Evolutionary conservation across 2,113 vertebrate species (phyloP), one percentile per base, ranked within the genome.

Genomic region (Bettongia penicillata): DNA sequence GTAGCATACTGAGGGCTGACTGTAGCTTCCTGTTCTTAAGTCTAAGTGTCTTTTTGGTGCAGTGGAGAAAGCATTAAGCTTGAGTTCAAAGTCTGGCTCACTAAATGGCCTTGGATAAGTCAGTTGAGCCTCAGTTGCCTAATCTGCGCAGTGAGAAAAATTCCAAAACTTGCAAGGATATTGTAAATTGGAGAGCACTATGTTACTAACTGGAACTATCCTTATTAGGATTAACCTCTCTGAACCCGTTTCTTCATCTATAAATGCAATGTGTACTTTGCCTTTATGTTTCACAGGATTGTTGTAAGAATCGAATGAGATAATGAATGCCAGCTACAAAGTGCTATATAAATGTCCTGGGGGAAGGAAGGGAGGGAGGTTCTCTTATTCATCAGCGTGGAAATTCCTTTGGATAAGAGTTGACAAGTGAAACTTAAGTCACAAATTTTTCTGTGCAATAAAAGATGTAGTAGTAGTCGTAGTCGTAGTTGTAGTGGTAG

Each of bases 1-100:
- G 90, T 91, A 94, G 91, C 12, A 51, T 19, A 93, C 31, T 8
- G 93, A 26, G 51, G 10, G 89, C 68, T 91, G 91, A 7, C 49
- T 93, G 4, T 25, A 10, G 25, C 92, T 93, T 91, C 91, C 37
- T 89, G 25, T 9, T 51, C 52, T 23, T 91, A 96, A 96, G 43
- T 43, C 89, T 52, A 51, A 43, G 94, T 97, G 92, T 90, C 37
- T 77, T 68, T 28, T n/a, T 77, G 14, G 37, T 77, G 37, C 37
- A 1, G 14, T 77, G 37, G 14, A 5, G 37, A 77, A 77, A 77
- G 37, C 16, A 77, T 14, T 77, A 37, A 77, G 37, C 37, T 77
- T n/a, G 5, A 77, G 14, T 77, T 77, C 37, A 77, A n/a, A 77
- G 68, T 43, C 68, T 77, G 68, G 37, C 37, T n/a, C 37, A n/a